Conservation (phyloP, 1,140 invertebrate species). For the Penaeus japonicus region DNA sequence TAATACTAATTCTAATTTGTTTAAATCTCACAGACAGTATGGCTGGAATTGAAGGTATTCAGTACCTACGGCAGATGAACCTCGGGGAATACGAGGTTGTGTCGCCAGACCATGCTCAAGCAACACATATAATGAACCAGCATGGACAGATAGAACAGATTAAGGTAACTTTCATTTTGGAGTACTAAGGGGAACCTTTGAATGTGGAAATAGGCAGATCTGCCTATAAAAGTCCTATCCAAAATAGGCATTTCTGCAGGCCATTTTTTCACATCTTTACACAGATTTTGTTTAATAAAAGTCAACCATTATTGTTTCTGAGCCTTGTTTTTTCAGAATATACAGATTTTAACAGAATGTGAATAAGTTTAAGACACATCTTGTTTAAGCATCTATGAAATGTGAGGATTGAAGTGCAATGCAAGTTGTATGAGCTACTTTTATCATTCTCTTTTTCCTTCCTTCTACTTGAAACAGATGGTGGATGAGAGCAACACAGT, state of each 20-base stretch:
- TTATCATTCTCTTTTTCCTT: background rate
- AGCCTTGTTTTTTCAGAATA: no score
- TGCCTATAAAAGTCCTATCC: no score
- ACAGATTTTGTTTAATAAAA: no score
- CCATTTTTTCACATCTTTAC: no score
- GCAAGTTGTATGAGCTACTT: no score
- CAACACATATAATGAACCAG: slow-evolving; percentile 45
- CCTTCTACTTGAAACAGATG: background rate
- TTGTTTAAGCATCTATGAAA: no score
- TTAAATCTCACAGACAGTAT: background rate
- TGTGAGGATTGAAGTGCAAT: no score
- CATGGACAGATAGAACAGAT: slow-evolving; percentile 49
- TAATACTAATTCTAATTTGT: background rate
- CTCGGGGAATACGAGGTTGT: slow-evolving; percentile 43
- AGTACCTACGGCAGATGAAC: slow-evolving; percentile 44
- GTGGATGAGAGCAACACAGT: slow-evolving; percentile 15
- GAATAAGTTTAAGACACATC: no score
- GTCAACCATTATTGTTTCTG: no score
- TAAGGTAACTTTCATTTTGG: slow-evolving; percentile 2
- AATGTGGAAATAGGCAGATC: background rate
- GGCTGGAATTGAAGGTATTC: slow-evolving; percentile 36
- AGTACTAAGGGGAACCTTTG: no score
- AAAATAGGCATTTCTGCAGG: no score
- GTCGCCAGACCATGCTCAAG: slow-evolving; percentile 37
- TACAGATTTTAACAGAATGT: no score